Base-by-base conservation (phyloP, 2,888 invertebrate species). In the Hypomecis atomaria region DNA sequence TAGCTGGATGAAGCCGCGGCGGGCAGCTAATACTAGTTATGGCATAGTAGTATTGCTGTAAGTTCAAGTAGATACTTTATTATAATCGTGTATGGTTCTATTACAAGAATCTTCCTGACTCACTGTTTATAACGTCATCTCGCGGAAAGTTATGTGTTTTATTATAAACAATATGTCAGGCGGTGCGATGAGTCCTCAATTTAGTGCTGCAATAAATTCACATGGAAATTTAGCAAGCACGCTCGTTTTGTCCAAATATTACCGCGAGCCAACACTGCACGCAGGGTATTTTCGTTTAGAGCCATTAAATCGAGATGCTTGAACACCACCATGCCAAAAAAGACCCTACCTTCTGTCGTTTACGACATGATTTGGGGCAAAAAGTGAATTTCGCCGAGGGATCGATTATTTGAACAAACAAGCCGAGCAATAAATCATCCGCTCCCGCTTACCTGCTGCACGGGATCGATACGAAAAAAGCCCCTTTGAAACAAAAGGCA, bases 381-480 rank as follows among this genome's bases (percentile, higher is more conserved):
- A 69, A 66, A 65, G 65, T 52, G 59, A 72, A 75, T 78, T 80
- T 82, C 66, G 81, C 81, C 78, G 75, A 74, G 79, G 83, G 82
- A 90, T 91, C 90, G 92, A 92, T 92, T 91, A 90, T 90, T 89
- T 86, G 89, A 86, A 87, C 92, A 92, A 92, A 91, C 90, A 90
- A 87, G 88, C 83, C 76, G 72, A 80, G 88, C 81, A 86, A 92
- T 92, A 92, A 92, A 92, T 92, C 92, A 92, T 91, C 83, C 87
- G 82, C 83, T 87, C 88, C 87, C 86, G 83, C 83, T 87, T 91
- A 90, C 90, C 89, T 91, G 90, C 89, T 90, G 90, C 88, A 76
- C 81, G 79, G 83, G 88, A 84, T 88, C 88, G 89, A 89, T 89
- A 87, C 80, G 82, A 84, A 89, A 88, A 87, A 87, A 81, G 82